Base-by-base conservation (phyloP, 2,797 vertebrate species). In the Sylvilagus floridanus region DNA sequence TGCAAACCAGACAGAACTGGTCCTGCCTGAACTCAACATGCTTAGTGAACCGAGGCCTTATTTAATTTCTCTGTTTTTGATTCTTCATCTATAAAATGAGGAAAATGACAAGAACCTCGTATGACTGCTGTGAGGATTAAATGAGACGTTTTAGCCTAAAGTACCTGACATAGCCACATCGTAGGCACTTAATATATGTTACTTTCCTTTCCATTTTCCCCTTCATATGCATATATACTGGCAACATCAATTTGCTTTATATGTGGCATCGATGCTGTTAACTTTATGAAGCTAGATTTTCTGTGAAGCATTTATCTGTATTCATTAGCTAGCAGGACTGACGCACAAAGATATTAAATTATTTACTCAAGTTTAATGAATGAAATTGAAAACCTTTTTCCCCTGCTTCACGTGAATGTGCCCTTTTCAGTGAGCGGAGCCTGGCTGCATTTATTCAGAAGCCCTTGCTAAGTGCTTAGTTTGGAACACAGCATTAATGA, bases 331-430 rank as follows among this genome's bases (percentile, higher is more conserved):
- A 87, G 93, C 86, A 96, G 95, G 92, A 96, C 92, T 89, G 95
- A 94, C 13, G 16, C 96, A 95, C 93, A 89, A 93, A 96, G 95
- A 97, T 97, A 97, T 97, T 97, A 97, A 97, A 97, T 97, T 97
- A 97, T 97, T 97, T 97, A 97, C 97, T 96, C 95, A 87, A 93
- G 90, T 97, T 97, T 97, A 97, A 97, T 97, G 96, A 97, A 97
- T 97, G 95, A 97, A 97, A 97, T 97, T 97, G 96, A 97, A 97
- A 97, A 97, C 95, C 96, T 91, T 96, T 96, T 94, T 52, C 84
- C 88, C 88, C 95, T 96, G 95, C 96, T 96, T 97, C 96, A 95
- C 97, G 90, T 75, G 96, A 97, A 93, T 89, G 93, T 97, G 96
- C 95, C 96, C 97, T 97, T 97, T 97, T 97, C 95, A 97, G 95